phyloP scores from a whole-genome alignment of 2,113 vertebrate genomes.

The Chaetops frenatus region DNA sequence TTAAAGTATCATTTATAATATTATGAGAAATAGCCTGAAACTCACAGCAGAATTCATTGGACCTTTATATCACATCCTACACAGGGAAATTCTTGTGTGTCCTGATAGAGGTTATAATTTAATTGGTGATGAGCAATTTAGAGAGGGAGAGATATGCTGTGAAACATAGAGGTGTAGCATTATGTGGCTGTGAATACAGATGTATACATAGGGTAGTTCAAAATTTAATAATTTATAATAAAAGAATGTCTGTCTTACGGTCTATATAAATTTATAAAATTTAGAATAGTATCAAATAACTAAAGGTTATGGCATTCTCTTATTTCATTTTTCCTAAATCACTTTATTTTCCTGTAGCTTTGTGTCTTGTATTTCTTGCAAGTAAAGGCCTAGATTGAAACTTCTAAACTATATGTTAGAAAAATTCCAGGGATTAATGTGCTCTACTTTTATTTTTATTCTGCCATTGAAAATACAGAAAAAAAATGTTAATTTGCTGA shows the following conservation, averaged over 20 bases:
- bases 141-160: not conserved
- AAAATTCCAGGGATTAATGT: not conserved
- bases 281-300: not conserved
- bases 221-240: not conserved
- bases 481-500: not conserved
- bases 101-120: not conserved
- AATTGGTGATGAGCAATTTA: not conserved
- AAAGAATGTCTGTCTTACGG: not conserved
- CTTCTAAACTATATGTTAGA: not conserved
- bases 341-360: not conserved
- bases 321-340: not conserved
- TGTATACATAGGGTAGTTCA: not conserved
- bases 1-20: not conserved
- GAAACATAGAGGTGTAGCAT: not conserved
- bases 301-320: not conserved
- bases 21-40: not conserved
- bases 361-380: not conserved
- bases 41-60: not conserved
- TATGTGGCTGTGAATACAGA: not conserved
- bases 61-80: fast-evolving
- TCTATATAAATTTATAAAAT: not conserved
- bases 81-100: not conserved
- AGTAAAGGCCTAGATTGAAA: not conserved
- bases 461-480: not conserved
- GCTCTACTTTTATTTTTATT: not conserved